phyloP scores from a whole-genome alignment of 2,888 invertebrate genomes.

The Galerucella pusilla region DNA sequence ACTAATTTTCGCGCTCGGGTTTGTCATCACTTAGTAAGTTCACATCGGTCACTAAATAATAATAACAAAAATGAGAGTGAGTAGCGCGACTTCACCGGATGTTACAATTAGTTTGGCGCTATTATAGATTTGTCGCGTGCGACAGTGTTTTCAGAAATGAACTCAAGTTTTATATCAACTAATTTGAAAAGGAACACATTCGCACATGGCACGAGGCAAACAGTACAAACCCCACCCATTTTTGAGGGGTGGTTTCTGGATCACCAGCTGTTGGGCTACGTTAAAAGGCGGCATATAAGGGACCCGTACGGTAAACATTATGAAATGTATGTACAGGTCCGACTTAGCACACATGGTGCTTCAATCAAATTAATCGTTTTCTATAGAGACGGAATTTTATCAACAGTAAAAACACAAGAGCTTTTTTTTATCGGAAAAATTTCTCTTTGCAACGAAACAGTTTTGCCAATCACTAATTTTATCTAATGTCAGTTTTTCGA shows the following conservation, averaged over 20 bases:
- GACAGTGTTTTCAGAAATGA: conserved; percentile 57
- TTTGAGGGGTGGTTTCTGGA: conserved; percentile 63
- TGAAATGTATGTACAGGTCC: conserved; percentile 39
- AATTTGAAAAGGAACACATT: conserved; percentile 60
- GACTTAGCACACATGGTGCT: background rate
- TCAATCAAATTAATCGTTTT: too few species aligned
- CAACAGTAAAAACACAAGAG: too few species aligned
- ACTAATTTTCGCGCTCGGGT: conserved; percentile 29
- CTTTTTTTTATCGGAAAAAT: too few species aligned
- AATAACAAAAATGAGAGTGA: conserved; percentile 25
- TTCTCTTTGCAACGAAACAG: too few species aligned
- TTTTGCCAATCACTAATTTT: too few species aligned
- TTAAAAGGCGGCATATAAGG: conserved; percentile 53
- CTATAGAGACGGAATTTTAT: too few species aligned
- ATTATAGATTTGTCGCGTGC: conserved; percentile 59
- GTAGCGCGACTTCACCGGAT: conserved; percentile 49
- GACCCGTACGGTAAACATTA: conserved; percentile 54
- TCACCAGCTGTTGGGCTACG: conserved; percentile 61
- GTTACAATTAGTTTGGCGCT: conserved; percentile 55
- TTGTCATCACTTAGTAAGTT: conserved; percentile 45
- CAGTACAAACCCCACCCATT: conserved; percentile 64
- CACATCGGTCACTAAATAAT: conserved; percentile 38
- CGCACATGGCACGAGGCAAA: conserved; percentile 65
- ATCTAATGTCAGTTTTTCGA: too few species aligned
- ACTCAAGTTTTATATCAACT: conserved; percentile 53